Base-by-base conservation (phyloP, 2,797 vertebrate genomes). In the Dendrocincla fuliginosa region DNA sequence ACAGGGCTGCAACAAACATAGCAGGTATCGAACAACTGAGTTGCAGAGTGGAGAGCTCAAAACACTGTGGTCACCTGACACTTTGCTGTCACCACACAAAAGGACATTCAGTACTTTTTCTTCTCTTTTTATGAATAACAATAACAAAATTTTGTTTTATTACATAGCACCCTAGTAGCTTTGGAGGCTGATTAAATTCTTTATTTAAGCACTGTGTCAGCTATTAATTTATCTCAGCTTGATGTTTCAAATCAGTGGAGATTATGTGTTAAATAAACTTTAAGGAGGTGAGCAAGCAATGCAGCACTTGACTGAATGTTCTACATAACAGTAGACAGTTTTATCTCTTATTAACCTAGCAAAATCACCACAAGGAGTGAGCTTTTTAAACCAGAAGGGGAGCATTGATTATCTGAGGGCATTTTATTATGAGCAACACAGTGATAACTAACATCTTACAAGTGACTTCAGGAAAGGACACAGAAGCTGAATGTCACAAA, bases 201-300 rank as follows among this genome's bases (percentile, higher is more conserved):
- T 71, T 42, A 47, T 83, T 85, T 30, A 61, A 41, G 27, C 37
- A 75, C 30, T 63, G 39, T 42, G 71, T 47, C 90, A 85, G 56
- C 46, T 85, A 61, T 77, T 94, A 92, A 87, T 91, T 79, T 76
- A 63, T 75, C 78, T 94, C 44, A 90, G 41, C 53, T 93, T 92
- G 57, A 84, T 79, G 57, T 74, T 86, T 85, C 55, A 49, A 96
- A 87, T 92, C 52, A 77, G 78, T 71, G 92, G 16, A 73, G 71
- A 94, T 91, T 85, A 75, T 94, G n/a, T 92, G 17, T 89, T 87
- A 87, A 95, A 85, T 75, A 93, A 79, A 10, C 55, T 77, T 87
- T 81, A 91, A 96, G 67, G 77, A 93, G 60, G 77, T 77, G 68
- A 59, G 60, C 33, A 64, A 91, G 71, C 25, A 86, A 39, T 39